Conservation (phyloP, 2,888 invertebrate species). For the Eledona agricola region DNA sequence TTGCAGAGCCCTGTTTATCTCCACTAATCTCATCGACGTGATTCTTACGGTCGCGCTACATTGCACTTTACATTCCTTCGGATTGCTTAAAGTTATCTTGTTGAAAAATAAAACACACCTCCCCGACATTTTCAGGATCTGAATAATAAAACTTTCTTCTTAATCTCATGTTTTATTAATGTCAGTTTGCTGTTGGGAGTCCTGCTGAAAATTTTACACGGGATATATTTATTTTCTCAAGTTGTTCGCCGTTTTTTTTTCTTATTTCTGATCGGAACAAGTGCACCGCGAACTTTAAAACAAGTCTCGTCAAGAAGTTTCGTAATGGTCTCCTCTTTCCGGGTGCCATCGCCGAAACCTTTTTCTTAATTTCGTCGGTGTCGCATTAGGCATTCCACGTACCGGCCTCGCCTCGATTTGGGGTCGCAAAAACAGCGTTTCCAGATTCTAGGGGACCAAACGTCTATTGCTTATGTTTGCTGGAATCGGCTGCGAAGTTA, state of each 20-base stretch:
- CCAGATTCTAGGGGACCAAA: no score
- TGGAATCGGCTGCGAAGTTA: slow-evolving; percentile 1
- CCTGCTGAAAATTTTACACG: slow-evolving; percentile 8
- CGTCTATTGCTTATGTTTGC: no score
- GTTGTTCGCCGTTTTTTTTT: neutral
- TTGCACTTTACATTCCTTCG: no score
- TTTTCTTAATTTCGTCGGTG: no score
- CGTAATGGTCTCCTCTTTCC: no score
- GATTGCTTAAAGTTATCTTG: no score
- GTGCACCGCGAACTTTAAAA: neutral
- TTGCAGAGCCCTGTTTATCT: slow-evolving; percentile 4
- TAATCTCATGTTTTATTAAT: slow-evolving; percentile 26
- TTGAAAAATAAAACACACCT: slow-evolving; percentile 11
- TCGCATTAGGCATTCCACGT: no score
- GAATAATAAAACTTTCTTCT: slow-evolving; percentile 15
- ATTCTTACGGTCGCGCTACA: neutral
- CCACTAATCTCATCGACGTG: slow-evolving; percentile 4
- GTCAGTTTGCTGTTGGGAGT: no score
- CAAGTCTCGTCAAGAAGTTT: neutral
- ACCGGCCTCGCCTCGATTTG: no score
- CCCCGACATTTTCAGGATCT: slow-evolving; percentile 3
- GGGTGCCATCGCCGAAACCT: no score
- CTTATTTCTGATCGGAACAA: slow-evolving; percentile 3
- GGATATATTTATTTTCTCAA: slow-evolving; percentile 14
- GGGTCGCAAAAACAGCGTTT: no score